These are phyloP conservation scores for Peromyscus attwateri DNA, from an alignment of 2,797 vertebrate genomes.

Conservation along the genomic window DNA sequence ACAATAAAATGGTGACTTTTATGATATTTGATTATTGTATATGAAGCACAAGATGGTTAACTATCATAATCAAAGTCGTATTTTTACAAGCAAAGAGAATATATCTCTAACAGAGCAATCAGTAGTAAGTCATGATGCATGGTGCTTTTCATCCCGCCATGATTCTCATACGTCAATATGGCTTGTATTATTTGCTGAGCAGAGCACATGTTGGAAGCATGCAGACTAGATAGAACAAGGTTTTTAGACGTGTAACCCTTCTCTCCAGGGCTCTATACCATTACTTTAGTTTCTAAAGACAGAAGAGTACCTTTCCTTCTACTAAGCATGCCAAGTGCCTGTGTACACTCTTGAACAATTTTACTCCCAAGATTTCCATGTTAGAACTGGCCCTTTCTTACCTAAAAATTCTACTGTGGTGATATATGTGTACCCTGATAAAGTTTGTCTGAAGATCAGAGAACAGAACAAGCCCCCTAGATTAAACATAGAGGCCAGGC, in stretches of 20 bases:
- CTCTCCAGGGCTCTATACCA: background rate
- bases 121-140: background rate
- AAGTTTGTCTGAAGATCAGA: too few relatives aligned
- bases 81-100: slow-evolving; percentile 38
- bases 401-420: background rate
- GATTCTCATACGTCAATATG: background rate
- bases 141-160: background rate
- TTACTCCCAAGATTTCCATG: background rate
- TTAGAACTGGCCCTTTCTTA: slow-evolving; percentile 28
- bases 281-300: background rate
- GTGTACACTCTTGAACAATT: background rate
- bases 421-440: too few relatives aligned
- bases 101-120: background rate
- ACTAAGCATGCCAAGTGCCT: background rate
- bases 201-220: background rate
- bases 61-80: slow-evolving; percentile 45
- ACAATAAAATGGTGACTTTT: slow-evolving; percentile 60
- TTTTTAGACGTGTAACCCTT: background rate
- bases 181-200: too few relatives aligned
- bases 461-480: too few relatives aligned
- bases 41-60: background rate
- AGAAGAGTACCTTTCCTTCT: background rate
- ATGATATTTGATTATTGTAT: slow-evolving; percentile 19
- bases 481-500: too few relatives aligned
- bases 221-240: background rate